Evolutionary conservation across 2,888 invertebrate genomes (phyloP).

Genomic region (Xylota segnis): DNA sequence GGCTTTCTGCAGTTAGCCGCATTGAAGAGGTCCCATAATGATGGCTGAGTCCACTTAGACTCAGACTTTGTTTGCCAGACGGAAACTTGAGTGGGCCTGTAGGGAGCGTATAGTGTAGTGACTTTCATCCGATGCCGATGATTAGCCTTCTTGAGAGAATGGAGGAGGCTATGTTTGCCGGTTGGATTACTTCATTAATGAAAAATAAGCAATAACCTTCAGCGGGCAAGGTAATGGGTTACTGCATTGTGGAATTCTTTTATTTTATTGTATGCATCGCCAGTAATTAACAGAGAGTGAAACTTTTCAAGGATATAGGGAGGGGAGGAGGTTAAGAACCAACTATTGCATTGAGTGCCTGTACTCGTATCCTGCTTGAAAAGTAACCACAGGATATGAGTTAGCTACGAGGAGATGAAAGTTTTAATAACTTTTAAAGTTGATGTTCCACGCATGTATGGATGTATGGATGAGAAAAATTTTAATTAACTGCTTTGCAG

Average conservation of each 20-base stretch:
- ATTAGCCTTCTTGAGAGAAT: conserved; percentile 64
- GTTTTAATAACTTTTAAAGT: background rate
- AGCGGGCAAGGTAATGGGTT: conserved; percentile 28
- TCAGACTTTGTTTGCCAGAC: conserved; percentile 76
- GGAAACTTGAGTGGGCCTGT: conserved; percentile 73
- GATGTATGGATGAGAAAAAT: background rate
- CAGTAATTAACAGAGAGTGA: conserved; percentile 40
- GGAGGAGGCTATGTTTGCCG: conserved; percentile 63
- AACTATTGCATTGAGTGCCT: background rate
- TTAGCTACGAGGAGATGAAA: background rate
- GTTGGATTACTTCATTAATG: conserved; percentile 73
- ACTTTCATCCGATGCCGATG: conserved; percentile 53
- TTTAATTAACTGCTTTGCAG: too few species aligned
- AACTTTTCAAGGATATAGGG: conserved; percentile 33
- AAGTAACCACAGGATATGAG: background rate
- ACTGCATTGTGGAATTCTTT: conserved; percentile 49
- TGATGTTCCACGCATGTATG: background rate
- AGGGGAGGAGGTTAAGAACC: too few species aligned
- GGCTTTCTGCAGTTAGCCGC: conserved; percentile 75
- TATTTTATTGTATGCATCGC: conserved; percentile 24
- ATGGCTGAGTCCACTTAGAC: conserved; percentile 72
- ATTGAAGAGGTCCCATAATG: conserved; percentile 77
- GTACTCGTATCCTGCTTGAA: background rate
- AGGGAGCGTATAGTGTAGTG: conserved; percentile 35
- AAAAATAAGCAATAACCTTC: conserved; percentile 70